Percentiles rank a stretch among this genome's conserved stretches.
phyloP scores from a whole-genome alignment of 2,113 vertebrate genomes.

The Trogon surrucura region DNA sequence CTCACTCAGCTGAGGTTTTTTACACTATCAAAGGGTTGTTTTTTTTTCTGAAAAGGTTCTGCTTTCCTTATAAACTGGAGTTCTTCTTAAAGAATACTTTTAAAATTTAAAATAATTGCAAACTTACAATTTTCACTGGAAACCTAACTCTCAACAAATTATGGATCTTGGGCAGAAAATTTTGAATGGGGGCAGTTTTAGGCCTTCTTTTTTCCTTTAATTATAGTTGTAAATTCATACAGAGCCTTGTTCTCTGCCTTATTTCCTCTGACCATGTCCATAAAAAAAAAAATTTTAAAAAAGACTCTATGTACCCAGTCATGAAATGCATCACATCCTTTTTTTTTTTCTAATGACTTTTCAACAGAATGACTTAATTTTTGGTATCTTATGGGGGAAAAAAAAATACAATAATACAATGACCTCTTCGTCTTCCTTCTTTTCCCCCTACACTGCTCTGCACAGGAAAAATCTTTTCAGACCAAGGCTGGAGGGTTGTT shows the following conservation, averaged over 20 bases:
- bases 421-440: background rate
- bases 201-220: background rate
- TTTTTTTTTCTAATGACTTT: background rate
- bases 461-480: background rate
- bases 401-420: background rate
- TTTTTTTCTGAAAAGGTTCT: background rate
- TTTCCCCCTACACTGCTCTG: background rate
- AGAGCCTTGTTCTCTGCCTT: background rate
- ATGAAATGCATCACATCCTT: background rate
- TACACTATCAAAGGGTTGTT: background rate
- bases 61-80: background rate
- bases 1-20: background rate
- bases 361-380: background rate
- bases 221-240: background rate
- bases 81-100: background rate
- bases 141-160: background rate
- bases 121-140: background rate
- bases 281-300: background rate
- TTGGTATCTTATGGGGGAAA: background rate
- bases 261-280: background rate
- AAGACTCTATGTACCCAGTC: background rate
- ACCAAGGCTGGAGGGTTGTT: background rate
- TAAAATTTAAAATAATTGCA: background rate
- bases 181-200: background rate
- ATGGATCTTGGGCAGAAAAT: background rate